Percentiles rank a stretch among this genome's conserved stretches.
phyloP scores from a whole-genome alignment of 2,888 invertebrate species.

The Bombylius major region DNA sequence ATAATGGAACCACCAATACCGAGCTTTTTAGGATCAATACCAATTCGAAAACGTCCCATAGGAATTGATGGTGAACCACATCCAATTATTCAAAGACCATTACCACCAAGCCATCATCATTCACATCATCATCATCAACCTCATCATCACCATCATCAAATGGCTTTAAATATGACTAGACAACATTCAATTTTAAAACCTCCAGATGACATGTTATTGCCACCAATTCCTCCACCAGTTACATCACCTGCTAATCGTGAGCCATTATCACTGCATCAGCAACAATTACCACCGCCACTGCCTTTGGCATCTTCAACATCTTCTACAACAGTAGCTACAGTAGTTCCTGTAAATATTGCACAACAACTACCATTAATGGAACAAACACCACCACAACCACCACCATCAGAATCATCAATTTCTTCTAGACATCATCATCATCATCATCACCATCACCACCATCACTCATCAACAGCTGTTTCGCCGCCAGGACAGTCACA shows the following conservation, averaged over 20 bases:
- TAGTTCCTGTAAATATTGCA: conserved; percentile 16
- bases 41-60: conserved; percentile 31
- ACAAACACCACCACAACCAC: conserved; percentile 1
- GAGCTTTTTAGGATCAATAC: conserved; percentile 34
- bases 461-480: conserved; percentile 36
- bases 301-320: conserved; percentile 15
- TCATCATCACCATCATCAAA: conserved; percentile 4
- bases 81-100: conserved; percentile 17
- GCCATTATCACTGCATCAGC: conserved; percentile 13
- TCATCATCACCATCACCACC: conserved; percentile 5
- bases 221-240: conserved; percentile 14
- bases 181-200: conserved; percentile 18
- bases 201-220: conserved; percentile 15
- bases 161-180: conserved; percentile 30
- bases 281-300: conserved; percentile 8
- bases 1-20: conserved; percentile 31
- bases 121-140: conserved; percentile 7
- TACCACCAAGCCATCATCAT: conserved; percentile 11
- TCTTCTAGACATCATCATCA: conserved; percentile 4
- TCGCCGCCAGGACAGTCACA: conserved; percentile 30
- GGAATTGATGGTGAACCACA: conserved; percentile 24
- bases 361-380: neutral
- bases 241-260: conserved; percentile 13
- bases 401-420: neutral
- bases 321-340: conserved; percentile 32